These are phyloP conservation scores for Beris chalybata DNA, from an alignment of 2,888 invertebrate species.

Conservation along the genomic window DNA sequence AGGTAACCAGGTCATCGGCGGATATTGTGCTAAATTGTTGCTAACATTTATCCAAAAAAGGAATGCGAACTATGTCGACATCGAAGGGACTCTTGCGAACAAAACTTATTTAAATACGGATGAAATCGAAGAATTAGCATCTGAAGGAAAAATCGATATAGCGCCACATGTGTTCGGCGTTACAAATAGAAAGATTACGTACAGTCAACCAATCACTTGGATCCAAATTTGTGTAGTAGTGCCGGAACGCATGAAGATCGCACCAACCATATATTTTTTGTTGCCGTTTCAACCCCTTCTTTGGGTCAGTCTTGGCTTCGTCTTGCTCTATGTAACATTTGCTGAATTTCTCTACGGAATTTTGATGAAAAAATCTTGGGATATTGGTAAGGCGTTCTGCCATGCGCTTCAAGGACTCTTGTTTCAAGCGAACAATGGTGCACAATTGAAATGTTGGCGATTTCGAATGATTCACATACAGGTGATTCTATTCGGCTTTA, in stretches of 20 bases:
- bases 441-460: not conserved
- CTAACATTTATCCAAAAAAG: not conserved
- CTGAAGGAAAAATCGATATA: constrained; percentile 1
- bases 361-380: not conserved
- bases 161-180: not conserved
- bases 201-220: not conserved
- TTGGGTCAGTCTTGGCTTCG: not conserved
- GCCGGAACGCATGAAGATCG: constrained; percentile 1
- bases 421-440: not conserved
- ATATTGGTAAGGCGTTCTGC: constrained; percentile 7
- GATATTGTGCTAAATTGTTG: constrained; percentile 5
- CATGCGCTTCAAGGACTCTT: constrained; percentile 5
- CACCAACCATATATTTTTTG: constrained; percentile 16
- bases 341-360: not conserved
- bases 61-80: not conserved
- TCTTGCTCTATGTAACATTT: not conserved
- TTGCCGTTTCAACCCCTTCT: not conserved
- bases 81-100: not conserved
- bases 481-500: constrained; percentile 20
- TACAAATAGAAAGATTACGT: not conserved
- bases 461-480: constrained; percentile 14
- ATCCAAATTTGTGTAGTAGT: constrained; percentile 9
- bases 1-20: not conserved
- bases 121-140: no score
- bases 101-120: no score